These are phyloP conservation scores for Oncorhynchus nerka DNA, from an alignment of 2,113 vertebrate species.

Conservation along the genomic window DNA sequence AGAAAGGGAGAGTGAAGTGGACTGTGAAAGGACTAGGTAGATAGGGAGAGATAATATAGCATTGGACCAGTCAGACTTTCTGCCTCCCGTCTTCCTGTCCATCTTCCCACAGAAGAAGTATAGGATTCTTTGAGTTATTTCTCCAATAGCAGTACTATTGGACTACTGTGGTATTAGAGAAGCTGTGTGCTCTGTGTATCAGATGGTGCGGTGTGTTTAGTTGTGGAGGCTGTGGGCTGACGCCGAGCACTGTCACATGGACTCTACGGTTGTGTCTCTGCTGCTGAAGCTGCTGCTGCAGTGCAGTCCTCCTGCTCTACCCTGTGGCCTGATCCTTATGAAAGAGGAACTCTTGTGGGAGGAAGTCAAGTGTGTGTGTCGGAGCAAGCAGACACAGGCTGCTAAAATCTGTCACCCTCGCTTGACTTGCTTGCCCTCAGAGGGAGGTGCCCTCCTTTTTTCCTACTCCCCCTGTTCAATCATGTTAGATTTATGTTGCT, in stretches of 20 bases:
- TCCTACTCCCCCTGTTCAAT: background rate
- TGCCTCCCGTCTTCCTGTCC: background rate
- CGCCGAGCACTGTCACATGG: background rate
- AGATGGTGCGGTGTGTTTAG: too few species aligned
- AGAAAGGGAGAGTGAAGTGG: slow-evolving; percentile 2
- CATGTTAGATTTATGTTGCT: background rate
- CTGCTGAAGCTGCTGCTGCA: background rate
- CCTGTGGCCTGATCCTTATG: slow-evolving; percentile 28
- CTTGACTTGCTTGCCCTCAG: slow-evolving; percentile 35
- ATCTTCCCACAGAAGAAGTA: too few species aligned
- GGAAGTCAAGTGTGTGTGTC: slow-evolving; percentile 45
- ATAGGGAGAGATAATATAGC: too few species aligned
- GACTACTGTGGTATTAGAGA: too few species aligned
- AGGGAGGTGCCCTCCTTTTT: background rate
- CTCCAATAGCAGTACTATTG: too few species aligned
- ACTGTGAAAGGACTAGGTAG: slow-evolving; percentile 8
- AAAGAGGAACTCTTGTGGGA: slow-evolving; percentile 38
- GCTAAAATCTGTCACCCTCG: slow-evolving; percentile 36
- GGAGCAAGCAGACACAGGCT: slow-evolving; percentile 19
- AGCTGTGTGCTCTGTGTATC: too few species aligned
- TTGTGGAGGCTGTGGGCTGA: background rate
- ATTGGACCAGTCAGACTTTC: too few species aligned
- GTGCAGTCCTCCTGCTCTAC: background rate
- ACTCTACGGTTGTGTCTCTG: background rate
- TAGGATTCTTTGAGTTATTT: too few species aligned